Evolutionary conservation across 2,797 vertebrate species (phyloP), one percentile per base, ranked within the genome.

Genomic region (Graptemys geographica): DNA sequence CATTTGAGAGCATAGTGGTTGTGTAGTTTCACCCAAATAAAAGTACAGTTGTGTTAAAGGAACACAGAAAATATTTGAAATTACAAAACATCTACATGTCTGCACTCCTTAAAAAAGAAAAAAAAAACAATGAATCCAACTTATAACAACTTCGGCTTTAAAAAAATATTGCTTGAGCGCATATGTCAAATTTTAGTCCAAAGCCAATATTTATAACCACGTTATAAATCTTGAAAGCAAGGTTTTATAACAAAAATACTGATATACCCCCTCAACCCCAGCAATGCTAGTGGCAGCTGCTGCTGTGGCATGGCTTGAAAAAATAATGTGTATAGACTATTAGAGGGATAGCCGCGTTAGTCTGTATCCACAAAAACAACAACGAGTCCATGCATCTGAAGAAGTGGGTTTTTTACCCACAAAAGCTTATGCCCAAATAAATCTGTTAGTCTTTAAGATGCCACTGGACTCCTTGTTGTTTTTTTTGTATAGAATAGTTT

Each of bases 251-350:
- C 81, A 94, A 96, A 86, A 94, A 31, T 49, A 74, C 2, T 31
- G 18, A 25, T 91, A 89, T 37, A 11, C 4, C 33, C 18, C 83
- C 69, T 89, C 33, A 87, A 96, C 92, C 25, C 76, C 49, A 90
- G 1, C 62, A 74, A 59, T 59, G 47, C 83, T 93, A 83, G 87
- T 85, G 83, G 92, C 51, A 84, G 55, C 83, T 80, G 81, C 59
- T 95, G 89, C 93, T 89, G 86, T 53, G 55, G 84, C 91, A 51
- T 65, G 79, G 85, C 76, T 96, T 86, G 65, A 55, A 90, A 52
- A 96, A 95, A 87, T 33, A 92, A 90, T 33, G 49, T 88, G 65
- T 89, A 81, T 94, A 94, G 94, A 95, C 55, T 55, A 55, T 55
- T 4, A 55, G 55, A 55, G 55, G 55, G 55, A 23, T 55, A 55